Base-by-base conservation (phyloP, 2,797 vertebrate species). In the Setipinna tenuifilis region DNA sequence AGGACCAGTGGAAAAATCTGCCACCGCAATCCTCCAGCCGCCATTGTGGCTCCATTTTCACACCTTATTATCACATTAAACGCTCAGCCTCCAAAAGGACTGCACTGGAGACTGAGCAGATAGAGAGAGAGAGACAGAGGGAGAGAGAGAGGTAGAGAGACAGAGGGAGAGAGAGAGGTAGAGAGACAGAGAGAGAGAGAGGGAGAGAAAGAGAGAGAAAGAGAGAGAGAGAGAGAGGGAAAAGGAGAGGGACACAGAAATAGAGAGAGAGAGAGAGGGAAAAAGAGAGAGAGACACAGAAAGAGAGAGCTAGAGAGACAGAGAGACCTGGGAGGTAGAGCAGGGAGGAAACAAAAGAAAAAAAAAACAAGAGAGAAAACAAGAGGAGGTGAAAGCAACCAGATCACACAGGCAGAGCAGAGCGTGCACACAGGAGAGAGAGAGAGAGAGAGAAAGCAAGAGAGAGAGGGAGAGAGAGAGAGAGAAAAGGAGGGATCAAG, bases 1-100 rank as follows among this genome's bases (percentile, higher is more conserved):
- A 89, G 89, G 90, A 92, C 90, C 93, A 88, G 89, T 86, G 93
- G 88, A 91, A 89, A 90, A 87, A 91, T 91, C 88, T 84, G 89
- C 88, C 87, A 85, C 90, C 92, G 90, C 93, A 94, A 94, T 94
- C 90, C 94, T 92, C 94, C 90, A 88, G 86, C 92, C 92, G 92
- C 95, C 93, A 94, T 95, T 95, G 93, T 94, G 94, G 93, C 92
- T 95, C 92, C 92, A 94, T 95, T 95, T 95, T 95, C 95, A 95
- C 95, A 96, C 95, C 94, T 95, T 96, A 95, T 95, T 95, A 96
- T 95, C 95, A 95, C 95, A 95, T 95, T 96, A 94, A 96, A 95
- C 91, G 94, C 93, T 87, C 89, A 90, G 91, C 68, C 89, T 93
- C 93, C 94, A 92, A 92, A 88, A 94, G 91, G 90, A 93, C 91